Conservation (phyloP, 2,113 vertebrate genomes). For the Pyrgilauda ruficollis region DNA sequence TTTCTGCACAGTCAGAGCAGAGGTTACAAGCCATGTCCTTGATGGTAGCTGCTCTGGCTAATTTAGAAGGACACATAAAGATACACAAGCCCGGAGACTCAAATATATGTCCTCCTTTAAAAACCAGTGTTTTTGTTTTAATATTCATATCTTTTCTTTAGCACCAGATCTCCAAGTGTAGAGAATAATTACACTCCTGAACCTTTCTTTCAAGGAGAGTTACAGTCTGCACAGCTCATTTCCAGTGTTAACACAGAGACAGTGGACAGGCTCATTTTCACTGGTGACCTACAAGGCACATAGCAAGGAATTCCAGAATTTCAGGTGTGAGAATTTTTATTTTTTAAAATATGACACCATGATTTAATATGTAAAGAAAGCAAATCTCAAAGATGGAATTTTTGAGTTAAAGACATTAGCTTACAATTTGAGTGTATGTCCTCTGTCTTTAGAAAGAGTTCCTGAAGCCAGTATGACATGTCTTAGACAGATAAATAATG, state of each 20-base stretch:
- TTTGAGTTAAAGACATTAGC: not conserved
- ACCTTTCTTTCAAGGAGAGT: not conserved
- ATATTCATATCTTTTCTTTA: not conserved
- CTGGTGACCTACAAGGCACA: not conserved
- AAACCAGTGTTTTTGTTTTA: not conserved
- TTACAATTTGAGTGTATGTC: not conserved
- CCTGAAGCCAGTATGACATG: not conserved
- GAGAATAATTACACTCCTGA: not conserved
- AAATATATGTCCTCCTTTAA: not conserved
- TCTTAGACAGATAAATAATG: not conserved
- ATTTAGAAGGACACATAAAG: not conserved
- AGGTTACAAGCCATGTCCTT: not conserved
- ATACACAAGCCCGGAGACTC: not conserved
- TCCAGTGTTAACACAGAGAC: not conserved
- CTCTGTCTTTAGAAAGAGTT: not conserved
- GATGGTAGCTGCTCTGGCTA: not conserved
- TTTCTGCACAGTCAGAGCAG: not conserved
- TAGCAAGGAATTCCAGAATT: not conserved
- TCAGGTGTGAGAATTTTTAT: not conserved
- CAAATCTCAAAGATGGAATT: not conserved
- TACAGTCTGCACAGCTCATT: not conserved
- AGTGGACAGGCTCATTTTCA: not conserved
- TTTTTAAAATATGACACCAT: not conserved
- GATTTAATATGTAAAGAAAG: not conserved
- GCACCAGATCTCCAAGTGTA: not conserved